A percentile compares a stretch with the other conserved stretches of the same genome.
Conservation (phyloP, 2,797 vertebrate species). For the Megaceryle alcyon region DNA sequence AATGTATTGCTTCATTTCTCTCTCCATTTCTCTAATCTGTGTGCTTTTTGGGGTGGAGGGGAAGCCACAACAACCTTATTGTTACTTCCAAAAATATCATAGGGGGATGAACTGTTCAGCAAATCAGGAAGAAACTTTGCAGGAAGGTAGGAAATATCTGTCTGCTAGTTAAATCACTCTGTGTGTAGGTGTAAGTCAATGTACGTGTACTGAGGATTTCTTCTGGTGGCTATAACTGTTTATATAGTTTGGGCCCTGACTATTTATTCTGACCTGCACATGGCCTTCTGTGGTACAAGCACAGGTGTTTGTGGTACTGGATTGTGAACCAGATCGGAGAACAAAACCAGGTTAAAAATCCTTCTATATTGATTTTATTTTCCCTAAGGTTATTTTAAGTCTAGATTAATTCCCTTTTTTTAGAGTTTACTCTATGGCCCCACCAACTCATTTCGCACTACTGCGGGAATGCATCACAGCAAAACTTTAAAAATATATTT, state of each 20-base stretch:
- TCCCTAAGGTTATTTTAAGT: not conserved
- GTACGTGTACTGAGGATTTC: not conserved
- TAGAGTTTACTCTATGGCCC: not conserved
- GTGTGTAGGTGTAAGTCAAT: not conserved
- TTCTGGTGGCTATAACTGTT: not conserved
- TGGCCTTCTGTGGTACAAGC: not conserved
- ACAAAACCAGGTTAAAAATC: not conserved
- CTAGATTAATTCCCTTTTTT: not conserved
- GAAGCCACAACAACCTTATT: not conserved
- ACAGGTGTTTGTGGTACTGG: not conserved
- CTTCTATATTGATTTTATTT: not conserved
- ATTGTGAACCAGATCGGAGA: not conserved
- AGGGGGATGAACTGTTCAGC: not conserved
- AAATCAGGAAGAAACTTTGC: conserved; percentile 14
- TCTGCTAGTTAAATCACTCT: not conserved
- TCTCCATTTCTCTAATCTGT: not conserved
- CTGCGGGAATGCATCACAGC: not conserved
- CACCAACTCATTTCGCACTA: not conserved
- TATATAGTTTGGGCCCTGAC: not conserved
- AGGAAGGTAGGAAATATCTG: not conserved
- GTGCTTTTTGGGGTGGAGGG: not conserved
- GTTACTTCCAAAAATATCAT: not conserved
- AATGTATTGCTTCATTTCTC: not conserved
- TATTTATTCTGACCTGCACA: not conserved
- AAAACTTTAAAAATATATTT: not conserved